Percentiles rank a stretch among this genome's conserved stretches.
Evolutionary conservation across 2,113 vertebrate species (phyloP).

Genomic region (Leucosticte australis): DNA sequence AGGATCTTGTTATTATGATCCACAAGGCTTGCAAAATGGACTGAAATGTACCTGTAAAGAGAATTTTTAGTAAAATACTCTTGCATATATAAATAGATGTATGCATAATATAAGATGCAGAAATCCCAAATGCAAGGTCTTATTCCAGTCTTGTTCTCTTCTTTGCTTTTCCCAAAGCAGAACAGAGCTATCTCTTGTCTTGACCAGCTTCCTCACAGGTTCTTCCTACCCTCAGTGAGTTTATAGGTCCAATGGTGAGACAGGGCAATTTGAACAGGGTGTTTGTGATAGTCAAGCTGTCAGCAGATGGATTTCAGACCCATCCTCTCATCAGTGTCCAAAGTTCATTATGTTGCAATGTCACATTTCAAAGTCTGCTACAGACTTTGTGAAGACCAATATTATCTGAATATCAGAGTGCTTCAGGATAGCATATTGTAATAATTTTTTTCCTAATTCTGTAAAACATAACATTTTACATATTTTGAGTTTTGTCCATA

Average conservation of each 20-base stretch:
- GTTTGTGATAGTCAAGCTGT: background rate
- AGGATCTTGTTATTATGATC: background rate
- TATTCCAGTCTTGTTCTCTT: background rate
- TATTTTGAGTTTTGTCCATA: background rate
- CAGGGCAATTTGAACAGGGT: background rate
- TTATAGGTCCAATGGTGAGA: background rate
- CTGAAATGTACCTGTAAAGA: background rate
- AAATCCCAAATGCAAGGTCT: background rate
- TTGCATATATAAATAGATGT: background rate
- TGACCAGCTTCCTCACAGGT: background rate
- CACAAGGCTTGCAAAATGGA: background rate
- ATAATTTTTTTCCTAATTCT: background rate
- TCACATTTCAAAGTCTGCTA: conserved; percentile 1
- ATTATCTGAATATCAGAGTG: background rate
- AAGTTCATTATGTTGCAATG: conserved; percentile 43
- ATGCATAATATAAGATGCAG: background rate
- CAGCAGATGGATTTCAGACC: conserved; percentile 28
- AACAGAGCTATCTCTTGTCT: background rate
- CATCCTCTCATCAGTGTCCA: background rate
- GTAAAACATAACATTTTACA: background rate
- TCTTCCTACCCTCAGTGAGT: background rate
- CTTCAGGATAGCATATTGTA: background rate
- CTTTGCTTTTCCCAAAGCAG: background rate
- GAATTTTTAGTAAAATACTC: background rate
- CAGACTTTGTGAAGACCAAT: background rate